Conservation (phyloP, 2,797 vertebrate species). For the Dermochelys coriacea region DNA sequence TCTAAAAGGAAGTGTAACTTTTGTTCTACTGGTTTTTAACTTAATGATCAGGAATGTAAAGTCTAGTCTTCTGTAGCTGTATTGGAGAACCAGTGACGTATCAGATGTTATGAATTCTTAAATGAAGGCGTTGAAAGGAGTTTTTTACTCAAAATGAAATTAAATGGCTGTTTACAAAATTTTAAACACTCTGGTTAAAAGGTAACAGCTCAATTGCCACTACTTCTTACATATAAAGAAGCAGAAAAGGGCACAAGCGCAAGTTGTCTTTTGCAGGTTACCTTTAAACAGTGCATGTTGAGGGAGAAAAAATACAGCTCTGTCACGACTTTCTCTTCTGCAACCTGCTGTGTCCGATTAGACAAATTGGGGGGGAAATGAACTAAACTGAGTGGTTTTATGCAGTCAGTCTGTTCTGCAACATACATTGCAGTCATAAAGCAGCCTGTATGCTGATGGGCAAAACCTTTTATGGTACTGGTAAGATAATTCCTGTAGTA, state of each 20-base stretch:
- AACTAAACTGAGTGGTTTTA: rapidly evolving
- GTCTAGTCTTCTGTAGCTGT: background rate
- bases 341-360: background rate
- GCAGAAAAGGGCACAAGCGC: background rate
- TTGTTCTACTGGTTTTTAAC: background rate
- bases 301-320: background rate
- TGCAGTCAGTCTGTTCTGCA: rapidly evolving
- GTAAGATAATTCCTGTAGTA: background rate
- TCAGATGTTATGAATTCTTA: background rate
- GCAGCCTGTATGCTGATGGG: background rate
- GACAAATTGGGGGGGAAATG: rapidly evolving
- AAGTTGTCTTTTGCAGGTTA: background rate
- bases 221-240: background rate
- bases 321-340: background rate
- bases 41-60: background rate
- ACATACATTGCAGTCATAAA: background rate
- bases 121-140: background rate
- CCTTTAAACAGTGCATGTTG: background rate
- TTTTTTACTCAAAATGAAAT: background rate
- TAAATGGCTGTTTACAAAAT: background rate
- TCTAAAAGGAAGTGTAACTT: background rate
- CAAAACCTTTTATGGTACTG: background rate
- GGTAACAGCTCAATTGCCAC: background rate
- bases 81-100: background rate
- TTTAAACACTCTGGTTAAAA: background rate